These are phyloP conservation scores for Potamilus streckersoni DNA, from an alignment of 1,140 invertebrate species.

Conservation along the genomic window DNA sequence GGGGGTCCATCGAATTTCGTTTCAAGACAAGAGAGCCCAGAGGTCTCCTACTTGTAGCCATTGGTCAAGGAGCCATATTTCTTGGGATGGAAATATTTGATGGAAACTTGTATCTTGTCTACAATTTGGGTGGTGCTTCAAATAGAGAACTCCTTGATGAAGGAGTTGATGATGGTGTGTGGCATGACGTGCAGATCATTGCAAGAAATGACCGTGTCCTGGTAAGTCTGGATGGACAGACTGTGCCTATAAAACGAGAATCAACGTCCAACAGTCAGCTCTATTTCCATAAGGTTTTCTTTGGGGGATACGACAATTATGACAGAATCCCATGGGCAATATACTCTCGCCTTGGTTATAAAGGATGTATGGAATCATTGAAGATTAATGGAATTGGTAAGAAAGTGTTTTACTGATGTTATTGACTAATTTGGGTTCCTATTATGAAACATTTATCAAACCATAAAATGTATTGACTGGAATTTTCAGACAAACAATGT, in stretches of 20 bases:
- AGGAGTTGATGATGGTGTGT: constrained; percentile 45
- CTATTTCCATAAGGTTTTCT: constrained; percentile 33
- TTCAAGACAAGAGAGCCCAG: constrained; percentile 27
- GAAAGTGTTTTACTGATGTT: not conserved
- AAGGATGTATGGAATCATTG: constrained; percentile 54
- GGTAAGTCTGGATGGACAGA: constrained; percentile 27
- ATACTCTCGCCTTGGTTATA: constrained; percentile 51
- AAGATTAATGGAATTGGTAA: constrained; percentile 36
- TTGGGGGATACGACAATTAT: constrained; percentile 25
- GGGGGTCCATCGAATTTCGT: constrained; percentile 14
- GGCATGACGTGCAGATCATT: constrained; percentile 42
- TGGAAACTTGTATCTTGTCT: constrained; percentile 53
- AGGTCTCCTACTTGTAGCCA: constrained; percentile 19
- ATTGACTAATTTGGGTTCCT: not conserved
- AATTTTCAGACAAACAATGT: too few relatives aligned
- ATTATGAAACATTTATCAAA: not conserved
- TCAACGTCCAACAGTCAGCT: constrained; percentile 12
- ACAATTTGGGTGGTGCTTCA: constrained; percentile 41
- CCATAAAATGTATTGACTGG: too few relatives aligned
- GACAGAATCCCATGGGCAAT: constrained; percentile 50
- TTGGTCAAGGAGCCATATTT: constrained; percentile 14
- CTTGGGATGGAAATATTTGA: constrained; percentile 54
- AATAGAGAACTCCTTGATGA: constrained; percentile 32
- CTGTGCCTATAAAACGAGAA: constrained; percentile 8
- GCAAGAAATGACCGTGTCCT: not conserved